Conservation (phyloP, 2,797 vertebrate genomes). For the Gymnopithys bicolor region DNA sequence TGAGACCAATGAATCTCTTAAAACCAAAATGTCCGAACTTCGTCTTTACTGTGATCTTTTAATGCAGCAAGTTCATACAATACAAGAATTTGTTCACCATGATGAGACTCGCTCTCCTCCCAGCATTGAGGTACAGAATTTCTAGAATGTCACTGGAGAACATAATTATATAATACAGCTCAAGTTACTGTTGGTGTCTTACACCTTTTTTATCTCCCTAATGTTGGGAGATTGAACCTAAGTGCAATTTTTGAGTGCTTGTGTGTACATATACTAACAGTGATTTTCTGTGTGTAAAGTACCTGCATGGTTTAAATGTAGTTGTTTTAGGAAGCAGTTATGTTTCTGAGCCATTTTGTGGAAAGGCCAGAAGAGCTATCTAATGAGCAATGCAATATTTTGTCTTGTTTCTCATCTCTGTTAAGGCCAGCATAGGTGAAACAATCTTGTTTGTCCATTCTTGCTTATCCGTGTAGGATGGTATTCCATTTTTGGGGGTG, state of each 20-base stretch:
- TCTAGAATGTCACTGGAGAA: not conserved
- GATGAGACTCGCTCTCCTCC: slow-evolving; percentile 78
- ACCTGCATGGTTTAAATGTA: not conserved
- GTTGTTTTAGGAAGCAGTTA: not conserved
- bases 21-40: slow-evolving; percentile 98
- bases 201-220: not conserved
- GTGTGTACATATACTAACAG: not conserved
- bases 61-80: slow-evolving; percentile 95
- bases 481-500: not conserved
- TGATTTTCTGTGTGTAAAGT: not conserved
- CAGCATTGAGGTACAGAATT: slow-evolving; percentile 84
- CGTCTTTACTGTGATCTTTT: slow-evolving; percentile 97
- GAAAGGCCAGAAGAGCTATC: not conserved
- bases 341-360: not conserved
- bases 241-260: not conserved
- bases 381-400: not conserved
- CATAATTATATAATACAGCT: not conserved
- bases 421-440: not conserved
- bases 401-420: not conserved
- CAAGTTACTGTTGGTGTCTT: not conserved
- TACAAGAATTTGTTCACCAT: slow-evolving; percentile 89
- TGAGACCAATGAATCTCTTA: slow-evolving; percentile 93
- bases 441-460: not conserved
- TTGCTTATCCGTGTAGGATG: not conserved
- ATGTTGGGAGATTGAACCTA: not conserved